Conservation (phyloP, 64 coral and sea anemone genomes). For the Montipora efflorescens region DNA sequence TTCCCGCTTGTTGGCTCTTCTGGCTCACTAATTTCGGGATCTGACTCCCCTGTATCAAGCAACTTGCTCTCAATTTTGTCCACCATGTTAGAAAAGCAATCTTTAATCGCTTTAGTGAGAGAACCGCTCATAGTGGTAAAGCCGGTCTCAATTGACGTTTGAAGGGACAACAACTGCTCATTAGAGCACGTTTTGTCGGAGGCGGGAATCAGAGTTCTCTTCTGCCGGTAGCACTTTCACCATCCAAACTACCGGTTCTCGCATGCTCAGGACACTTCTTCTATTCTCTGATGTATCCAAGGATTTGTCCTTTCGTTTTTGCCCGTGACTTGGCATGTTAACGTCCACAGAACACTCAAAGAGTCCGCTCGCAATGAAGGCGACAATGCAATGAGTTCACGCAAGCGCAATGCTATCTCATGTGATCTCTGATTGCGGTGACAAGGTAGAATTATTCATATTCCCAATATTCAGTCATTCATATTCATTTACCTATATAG, state of each 20-base stretch:
- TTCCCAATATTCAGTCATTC: too few species aligned
- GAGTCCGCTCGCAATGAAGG: too few species aligned
- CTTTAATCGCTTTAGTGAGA: neutral
- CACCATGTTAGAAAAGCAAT: neutral
- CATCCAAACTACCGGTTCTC: neutral
- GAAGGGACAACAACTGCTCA: constrained; percentile 3
- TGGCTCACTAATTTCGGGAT: neutral
- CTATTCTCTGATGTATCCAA: neutral
- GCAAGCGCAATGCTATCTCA: too few species aligned
- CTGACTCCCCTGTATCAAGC: neutral
- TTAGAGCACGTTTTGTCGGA: constrained; percentile 10
- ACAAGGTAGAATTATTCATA: too few species aligned
- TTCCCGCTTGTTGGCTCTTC: neutral
- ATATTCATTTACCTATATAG: too few species aligned
- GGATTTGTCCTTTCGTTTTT: neutral
- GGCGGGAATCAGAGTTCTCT: constrained; percentile 3
- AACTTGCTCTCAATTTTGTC: neutral
- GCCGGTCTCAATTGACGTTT: neutral
- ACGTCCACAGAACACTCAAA: neutral
- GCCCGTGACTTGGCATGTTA: too few species aligned
- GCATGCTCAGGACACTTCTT: neutral
- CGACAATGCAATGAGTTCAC: too few species aligned
- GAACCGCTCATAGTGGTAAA: neutral
- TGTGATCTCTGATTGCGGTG: too few species aligned
- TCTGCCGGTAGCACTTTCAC: neutral